Conservation (phyloP, 2,888 invertebrate genomes). For the Beris chalybata region DNA sequence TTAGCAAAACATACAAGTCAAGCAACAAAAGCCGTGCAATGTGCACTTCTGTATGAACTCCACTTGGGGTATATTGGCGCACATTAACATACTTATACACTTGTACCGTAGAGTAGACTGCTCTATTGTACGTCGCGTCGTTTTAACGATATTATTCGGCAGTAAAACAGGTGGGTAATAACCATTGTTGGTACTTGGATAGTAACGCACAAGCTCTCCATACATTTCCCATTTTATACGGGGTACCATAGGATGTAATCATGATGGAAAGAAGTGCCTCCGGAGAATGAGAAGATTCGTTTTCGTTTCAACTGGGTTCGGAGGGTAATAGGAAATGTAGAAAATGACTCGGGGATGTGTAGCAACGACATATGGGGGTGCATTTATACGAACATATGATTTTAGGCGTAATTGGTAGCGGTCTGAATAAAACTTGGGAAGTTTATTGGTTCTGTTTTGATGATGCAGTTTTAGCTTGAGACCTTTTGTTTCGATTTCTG, state of each 20-base stretch:
- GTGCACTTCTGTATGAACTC: too few species aligned
- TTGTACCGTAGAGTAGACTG: constrained; percentile 9
- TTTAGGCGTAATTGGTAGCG: too few species aligned
- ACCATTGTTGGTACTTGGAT: constrained; percentile 35
- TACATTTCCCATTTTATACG: constrained; percentile 1
- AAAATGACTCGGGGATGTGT: too few species aligned
- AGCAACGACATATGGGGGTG: too few species aligned
- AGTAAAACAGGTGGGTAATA: constrained; percentile 42
- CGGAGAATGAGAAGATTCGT: constrained; percentile 29
- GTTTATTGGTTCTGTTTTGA: constrained; percentile 16
- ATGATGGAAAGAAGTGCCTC: constrained; percentile 21
- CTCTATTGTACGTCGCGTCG: constrained; percentile 34
- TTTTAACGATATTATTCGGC: constrained; percentile 40
- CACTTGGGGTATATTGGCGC: not conserved
- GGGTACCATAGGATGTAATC: constrained; percentile 2
- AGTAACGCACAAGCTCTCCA: constrained; percentile 35
- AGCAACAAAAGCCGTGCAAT: too few species aligned
- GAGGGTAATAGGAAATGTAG: constrained; percentile 13
- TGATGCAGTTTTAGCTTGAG: constrained; percentile 27
- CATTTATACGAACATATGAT: too few species aligned
- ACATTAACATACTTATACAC: constrained; percentile 34
- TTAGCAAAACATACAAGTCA: too few species aligned
- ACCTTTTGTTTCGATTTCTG: constrained; percentile 22
- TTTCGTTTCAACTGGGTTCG: constrained; percentile 34
- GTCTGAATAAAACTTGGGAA: not conserved